A percentile compares a stretch with the other conserved stretches of the same genome.
These are phyloP conservation scores for Hycleus phaleratus DNA, from an alignment of 1,140 invertebrate genomes.

Conservation along the genomic window DNA sequence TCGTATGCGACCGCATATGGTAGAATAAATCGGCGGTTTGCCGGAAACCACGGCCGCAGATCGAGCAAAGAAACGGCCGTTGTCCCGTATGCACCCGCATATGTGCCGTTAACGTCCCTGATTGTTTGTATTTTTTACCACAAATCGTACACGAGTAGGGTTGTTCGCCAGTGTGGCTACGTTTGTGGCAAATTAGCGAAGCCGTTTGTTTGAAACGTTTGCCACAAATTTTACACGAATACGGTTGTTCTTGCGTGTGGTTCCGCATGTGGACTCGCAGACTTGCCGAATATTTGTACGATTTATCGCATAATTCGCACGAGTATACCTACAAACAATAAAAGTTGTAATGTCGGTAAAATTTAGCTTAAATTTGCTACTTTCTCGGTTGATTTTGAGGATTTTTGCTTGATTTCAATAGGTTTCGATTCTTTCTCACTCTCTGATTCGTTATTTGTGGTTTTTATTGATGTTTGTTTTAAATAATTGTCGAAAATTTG, in stretches of 20 bases:
- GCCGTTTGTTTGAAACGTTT: constrained; percentile 30
- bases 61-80: constrained; percentile 28
- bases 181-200: constrained; percentile 61
- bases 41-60: constrained; percentile 31
- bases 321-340: constrained; percentile 18
- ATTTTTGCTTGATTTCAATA: not conserved
- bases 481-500: constrained; percentile 22
- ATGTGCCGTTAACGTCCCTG: constrained; percentile 26
- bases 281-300: constrained; percentile 20
- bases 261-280: constrained; percentile 24
- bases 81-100: constrained; percentile 36
- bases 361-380: not conserved
- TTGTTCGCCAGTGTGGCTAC: constrained; percentile 61
- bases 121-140: constrained; percentile 53
- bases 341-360: not conserved
- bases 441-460: not conserved
- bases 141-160: constrained; percentile 47
- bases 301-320: constrained; percentile 24
- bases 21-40: constrained; percentile 32
- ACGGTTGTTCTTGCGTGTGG: constrained; percentile 33
- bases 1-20: constrained; percentile 34
- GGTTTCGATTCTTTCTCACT: not conserved
- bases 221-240: constrained; percentile 46
- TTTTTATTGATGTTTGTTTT: constrained; percentile 7
- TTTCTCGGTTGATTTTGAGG: not conserved